These are phyloP conservation scores for Tenrec ecaudatus DNA, from an alignment of 2,113 vertebrate species.

Conservation along the genomic window DNA sequence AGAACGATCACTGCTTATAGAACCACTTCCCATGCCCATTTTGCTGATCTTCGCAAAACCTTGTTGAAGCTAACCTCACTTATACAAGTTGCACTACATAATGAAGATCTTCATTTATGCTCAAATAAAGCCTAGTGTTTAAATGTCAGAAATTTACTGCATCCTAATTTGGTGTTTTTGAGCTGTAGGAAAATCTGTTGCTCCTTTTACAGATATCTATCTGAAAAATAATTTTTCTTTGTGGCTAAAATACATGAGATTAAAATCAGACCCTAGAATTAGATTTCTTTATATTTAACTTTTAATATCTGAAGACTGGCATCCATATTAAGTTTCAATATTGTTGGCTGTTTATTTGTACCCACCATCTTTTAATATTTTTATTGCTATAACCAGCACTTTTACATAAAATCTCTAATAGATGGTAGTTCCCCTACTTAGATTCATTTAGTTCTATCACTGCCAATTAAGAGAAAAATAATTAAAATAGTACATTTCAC, in stretches of 20 bases:
- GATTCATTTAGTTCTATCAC: conserved; percentile 40
- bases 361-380: conserved; percentile 39
- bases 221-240: conserved; percentile 23
- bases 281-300: conserved; percentile 46
- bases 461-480: conserved; percentile 13
- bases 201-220: conserved; percentile 24
- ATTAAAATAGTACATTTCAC: conserved; percentile 57
- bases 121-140: conserved; percentile 23
- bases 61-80: neutral
- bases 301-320: conserved; percentile 43
- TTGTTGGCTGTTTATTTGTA: conserved; percentile 9
- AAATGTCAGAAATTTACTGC: conserved; percentile 36
- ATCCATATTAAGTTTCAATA: conserved; percentile 28
- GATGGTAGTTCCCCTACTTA: neutral
- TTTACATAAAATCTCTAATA: conserved; percentile 52
- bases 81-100: conserved; percentile 33
- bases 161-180: conserved; percentile 60
- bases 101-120: neutral
- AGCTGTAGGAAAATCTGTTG: neutral
- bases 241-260: conserved; percentile 52
- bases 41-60: conserved; percentile 29
- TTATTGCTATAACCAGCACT: conserved; percentile 25
- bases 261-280: conserved; percentile 59
- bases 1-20: conserved; percentile 48
- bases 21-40: neutral